A percentile compares a stretch with the other conserved stretches of the same genome.
phyloP scores from a whole-genome alignment of 2,888 invertebrate genomes.

The Busseola fusca region DNA sequence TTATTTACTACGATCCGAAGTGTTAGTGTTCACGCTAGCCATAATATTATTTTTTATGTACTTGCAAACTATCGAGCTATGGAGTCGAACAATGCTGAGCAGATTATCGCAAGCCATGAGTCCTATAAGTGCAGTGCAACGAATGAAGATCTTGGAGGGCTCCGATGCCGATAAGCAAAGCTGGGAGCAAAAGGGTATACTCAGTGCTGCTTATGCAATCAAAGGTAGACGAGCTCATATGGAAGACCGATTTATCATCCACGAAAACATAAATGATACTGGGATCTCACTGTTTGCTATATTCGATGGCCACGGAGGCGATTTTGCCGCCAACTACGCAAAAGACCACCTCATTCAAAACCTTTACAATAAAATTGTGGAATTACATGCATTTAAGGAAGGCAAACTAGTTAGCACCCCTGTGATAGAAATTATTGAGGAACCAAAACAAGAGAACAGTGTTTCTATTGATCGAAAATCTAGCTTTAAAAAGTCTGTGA shows the following conservation, averaged over 20 bases:
- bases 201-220: constrained; percentile 96
- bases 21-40: constrained; percentile 92
- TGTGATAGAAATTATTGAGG: constrained; percentile 76
- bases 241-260: constrained; percentile 98
- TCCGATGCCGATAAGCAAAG: constrained; percentile 88
- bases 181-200: constrained; percentile 94
- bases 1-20: constrained; percentile 94
- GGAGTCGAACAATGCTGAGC: constrained; percentile 93
- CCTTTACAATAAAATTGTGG: constrained; percentile 93
- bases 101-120: constrained; percentile 91
- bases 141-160: constrained; percentile 88
- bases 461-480: constrained; percentile 88
- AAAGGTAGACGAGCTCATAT: constrained; percentile 96
- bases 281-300: constrained; percentile 96
- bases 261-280: constrained; percentile 95
- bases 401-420: constrained; percentile 84
- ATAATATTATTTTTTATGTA: constrained; percentile 93
- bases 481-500: constrained; percentile 91
- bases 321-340: constrained; percentile 97
- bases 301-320: constrained; percentile 98
- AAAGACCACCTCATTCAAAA: constrained; percentile 95
- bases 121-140: constrained; percentile 90
- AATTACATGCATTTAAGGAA: constrained; percentile 91
- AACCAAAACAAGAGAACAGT: constrained; percentile 76
- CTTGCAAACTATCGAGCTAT: constrained; percentile 94